Base-by-base conservation (phyloP, 2,113 vertebrate species). In the Conger conger region DNA sequence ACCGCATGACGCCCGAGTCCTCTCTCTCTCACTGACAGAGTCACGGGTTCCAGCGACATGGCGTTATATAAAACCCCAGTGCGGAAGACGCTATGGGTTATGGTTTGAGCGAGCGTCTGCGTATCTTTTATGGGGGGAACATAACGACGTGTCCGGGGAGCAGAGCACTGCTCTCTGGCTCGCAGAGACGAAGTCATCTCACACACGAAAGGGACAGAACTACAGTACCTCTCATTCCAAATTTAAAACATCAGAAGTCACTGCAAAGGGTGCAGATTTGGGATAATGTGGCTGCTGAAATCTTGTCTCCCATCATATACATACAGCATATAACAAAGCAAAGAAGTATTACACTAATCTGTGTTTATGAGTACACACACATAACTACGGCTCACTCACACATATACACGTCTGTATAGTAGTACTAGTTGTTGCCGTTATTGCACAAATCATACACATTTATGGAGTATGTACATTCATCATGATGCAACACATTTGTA, bases 111-210 rank as follows among this genome's bases (percentile, higher is more conserved):
- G 76, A n/a, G 35, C 23, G 53, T 33, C 82, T 35, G 79, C 18
- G 81, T 60, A 79, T 84, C 82, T 87, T 85, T 87, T 80, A 83
- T 85, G 80, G 86, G 68, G 27, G 84, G 88, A 90, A 90, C 1
- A 90, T 89, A 89, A 90, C 88, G 87, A 88, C 80, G 77, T 17
- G 81, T 87, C 89, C 36, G 36, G 86, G 89, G 89, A 85, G 81
- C 80, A 33, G 40, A 84, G 4, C 83, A 87, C n/a, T 84, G 82
- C 89, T 90, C 83, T 76, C 77, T 81, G 87, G 86, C 4, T 42
- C 40, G 4, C 40, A 50, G 7, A 50, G 9, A 13, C 7, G 1
- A 23, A 27, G 57, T 8, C 20, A 2, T 27, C 57, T 63, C 57
- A 63, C 3, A 63, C 57, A 23, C 18, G 4, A 18, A 63, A 23